Base-by-base conservation (phyloP, 2,888 invertebrate genomes). In the Incurvaria masculella region DNA sequence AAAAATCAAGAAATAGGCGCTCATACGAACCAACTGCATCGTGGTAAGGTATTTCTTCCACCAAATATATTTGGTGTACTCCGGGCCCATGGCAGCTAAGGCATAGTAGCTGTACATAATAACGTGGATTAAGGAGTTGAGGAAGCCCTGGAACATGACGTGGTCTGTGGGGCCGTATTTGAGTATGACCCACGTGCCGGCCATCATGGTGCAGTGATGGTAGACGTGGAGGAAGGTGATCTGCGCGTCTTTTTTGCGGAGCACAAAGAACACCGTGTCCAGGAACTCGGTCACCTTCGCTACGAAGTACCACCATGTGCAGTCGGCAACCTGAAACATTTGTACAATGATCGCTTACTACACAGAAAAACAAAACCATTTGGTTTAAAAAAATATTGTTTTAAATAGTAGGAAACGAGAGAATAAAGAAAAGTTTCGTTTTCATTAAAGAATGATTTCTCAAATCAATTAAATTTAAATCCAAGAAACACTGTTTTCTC, bases 161-260 rank as follows among this genome's bases (percentile, higher is more conserved):
- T 88, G 89, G 19, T 88, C 88, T 33, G 87, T 87, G 44, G 90
- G 87, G 50, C 87, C 78, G 63, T 85, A 91, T 65, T 88, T 88
- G 21, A 88, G 67, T 53, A 86, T 85, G 4, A 83, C 82, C 90
- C 90, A 92, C 0, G 86, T 85, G 57, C 87, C 84, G 27, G 89
- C 61, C 54, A 88, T 89, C 69, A 89, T 90, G 45, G 84, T 68
- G 0, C 85, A 78, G 62, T 95, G 94, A 65, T 94, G 94, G 61
- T 94, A 94, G 1, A 95, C 85, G 63, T 96, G 95, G 21, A 96
- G 82, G 60, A 93, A 91, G 0, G 92, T 86, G 1, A 95, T 86
- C 68, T 95, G 95, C 44, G 82, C 66, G 72, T 81, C 57, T 73
- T 81, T 69, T 68, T 95, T 95, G 42, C 95, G 81, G 56, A 94